Conservation (phyloP, 2,113 vertebrate genomes). For the Rynchops niger region DNA sequence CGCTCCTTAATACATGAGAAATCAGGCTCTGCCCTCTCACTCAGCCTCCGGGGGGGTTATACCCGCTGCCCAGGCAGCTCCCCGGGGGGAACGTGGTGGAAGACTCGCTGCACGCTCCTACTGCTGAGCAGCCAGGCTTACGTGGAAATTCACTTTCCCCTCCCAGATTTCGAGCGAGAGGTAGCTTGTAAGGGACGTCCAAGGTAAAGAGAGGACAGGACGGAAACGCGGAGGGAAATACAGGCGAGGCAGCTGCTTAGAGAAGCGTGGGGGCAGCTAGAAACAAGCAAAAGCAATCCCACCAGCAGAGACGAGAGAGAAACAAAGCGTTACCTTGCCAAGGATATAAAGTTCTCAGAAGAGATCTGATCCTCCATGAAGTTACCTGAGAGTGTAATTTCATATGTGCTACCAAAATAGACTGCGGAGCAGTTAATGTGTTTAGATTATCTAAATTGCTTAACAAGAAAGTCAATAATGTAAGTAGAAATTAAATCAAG, state of each 20-base stretch:
- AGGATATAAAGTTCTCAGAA: not conserved
- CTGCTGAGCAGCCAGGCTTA: not conserved
- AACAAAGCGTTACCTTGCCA: not conserved
- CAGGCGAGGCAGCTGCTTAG: not conserved
- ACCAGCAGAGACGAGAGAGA: not conserved
- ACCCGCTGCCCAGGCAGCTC: not conserved
- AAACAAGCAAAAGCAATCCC: not conserved
- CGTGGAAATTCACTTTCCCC: not conserved
- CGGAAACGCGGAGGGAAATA: not conserved
- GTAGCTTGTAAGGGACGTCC: not conserved
- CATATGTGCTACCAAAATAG: slow-evolving; percentile 10
- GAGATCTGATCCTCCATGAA: not conserved
- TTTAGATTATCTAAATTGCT: slow-evolving; percentile 51
- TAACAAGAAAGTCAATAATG: slow-evolving; percentile 34
- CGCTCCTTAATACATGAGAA: not conserved
- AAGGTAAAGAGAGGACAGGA: not conserved
- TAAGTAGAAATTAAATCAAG: slow-evolving; percentile 14
- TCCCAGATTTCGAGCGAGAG: not conserved
- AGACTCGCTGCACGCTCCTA: fast-evolving
- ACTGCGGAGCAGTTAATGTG: slow-evolving; percentile 47
- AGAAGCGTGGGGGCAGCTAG: not conserved
- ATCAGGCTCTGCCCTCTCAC: not conserved
- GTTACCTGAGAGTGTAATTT: slow-evolving; percentile 11
- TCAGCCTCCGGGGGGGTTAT: fast-evolving
- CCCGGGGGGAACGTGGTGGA: fast-evolving